Conservation (phyloP, 2,797 vertebrate genomes). For the Eptatretus atami region DNA sequence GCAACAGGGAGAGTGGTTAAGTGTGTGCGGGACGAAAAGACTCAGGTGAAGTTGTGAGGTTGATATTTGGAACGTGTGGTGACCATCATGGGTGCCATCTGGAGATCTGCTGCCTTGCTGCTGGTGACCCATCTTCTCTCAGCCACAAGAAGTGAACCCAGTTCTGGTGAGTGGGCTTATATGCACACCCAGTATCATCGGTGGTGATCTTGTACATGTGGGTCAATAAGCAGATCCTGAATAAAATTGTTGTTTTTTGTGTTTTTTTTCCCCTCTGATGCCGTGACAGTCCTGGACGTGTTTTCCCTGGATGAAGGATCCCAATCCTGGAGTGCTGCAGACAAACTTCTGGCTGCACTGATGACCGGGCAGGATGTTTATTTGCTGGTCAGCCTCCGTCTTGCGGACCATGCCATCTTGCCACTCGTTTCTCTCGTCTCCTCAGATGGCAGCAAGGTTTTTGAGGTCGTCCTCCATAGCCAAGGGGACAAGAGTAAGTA, state of each 20-base stretch:
- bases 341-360: neutral
- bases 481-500: conserved; percentile 1
- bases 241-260: neutral
- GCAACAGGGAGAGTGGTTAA: too few species aligned
- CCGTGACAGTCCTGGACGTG: conserved; percentile 1
- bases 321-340: neutral
- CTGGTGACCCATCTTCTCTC: too few species aligned
- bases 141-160: too few species aligned
- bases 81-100: too few species aligned
- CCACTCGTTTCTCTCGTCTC: neutral
- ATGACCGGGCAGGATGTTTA: neutral
- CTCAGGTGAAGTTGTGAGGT: too few species aligned
- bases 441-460: neutral
- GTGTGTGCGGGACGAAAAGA: too few species aligned
- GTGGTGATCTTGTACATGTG: too few species aligned
- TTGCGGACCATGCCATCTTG: neutral
- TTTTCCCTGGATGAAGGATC: conserved; percentile 2
- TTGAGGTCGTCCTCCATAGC: neutral
- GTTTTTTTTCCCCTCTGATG: neutral
- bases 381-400: neutral
- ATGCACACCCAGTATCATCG: too few species aligned
- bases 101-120: too few species aligned
- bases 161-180: too few species aligned
- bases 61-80: too few species aligned
- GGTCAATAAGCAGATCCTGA: neutral